phyloP scores from a whole-genome alignment of 2,888 invertebrate species.

The Drosophila cognata region DNA sequence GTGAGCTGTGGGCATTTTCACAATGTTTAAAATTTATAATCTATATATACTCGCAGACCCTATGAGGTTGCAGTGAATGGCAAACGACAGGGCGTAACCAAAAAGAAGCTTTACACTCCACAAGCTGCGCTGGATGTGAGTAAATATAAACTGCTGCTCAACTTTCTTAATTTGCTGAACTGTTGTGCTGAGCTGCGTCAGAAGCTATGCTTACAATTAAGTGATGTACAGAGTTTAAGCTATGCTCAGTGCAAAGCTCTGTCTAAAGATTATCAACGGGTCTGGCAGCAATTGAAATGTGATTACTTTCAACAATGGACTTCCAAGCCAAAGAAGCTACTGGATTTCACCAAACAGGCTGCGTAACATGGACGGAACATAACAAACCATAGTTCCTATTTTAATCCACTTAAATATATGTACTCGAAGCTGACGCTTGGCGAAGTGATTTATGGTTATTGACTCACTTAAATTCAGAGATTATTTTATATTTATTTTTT shows the following conservation, averaged over 20 bases:
- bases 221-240: conserved; percentile 38
- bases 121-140: conserved; percentile 86
- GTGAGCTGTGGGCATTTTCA: conserved; percentile 32
- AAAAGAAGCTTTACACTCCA: conserved; percentile 86
- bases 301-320: conserved; percentile 87
- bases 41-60: conserved; percentile 86
- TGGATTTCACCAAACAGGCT: conserved; percentile 48
- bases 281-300: conserved; percentile 86
- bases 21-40: background rate
- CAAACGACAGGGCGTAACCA: conserved; percentile 91
- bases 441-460: background rate
- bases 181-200: conserved; percentile 70
- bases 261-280: conserved; percentile 77
- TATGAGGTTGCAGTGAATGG: conserved; percentile 92
- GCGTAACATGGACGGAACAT: background rate
- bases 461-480: background rate
- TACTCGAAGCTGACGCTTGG: background rate
- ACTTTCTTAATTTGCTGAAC: conserved; percentile 85
- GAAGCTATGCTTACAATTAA: conserved; percentile 26
- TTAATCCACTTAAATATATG: background rate
- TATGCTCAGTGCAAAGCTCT: conserved; percentile 74
- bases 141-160: conserved; percentile 86
- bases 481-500: background rate
- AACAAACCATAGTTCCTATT: background rate
- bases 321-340: conserved; percentile 84